phyloP scores from a whole-genome alignment of 2,797 vertebrate genomes.

The Todus mexicanus region DNA sequence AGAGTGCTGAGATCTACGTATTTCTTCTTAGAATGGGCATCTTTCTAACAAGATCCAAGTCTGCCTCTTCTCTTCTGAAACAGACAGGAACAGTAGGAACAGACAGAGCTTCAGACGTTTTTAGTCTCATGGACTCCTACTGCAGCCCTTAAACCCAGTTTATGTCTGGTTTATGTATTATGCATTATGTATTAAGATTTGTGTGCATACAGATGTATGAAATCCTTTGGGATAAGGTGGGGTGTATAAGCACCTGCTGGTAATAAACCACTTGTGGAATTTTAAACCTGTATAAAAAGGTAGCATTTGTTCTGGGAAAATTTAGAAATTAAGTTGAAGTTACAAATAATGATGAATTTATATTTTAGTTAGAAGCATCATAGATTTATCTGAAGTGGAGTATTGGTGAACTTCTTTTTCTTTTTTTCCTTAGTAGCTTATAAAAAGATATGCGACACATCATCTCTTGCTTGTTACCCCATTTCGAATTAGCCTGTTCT shows the following conservation, averaged over 20 bases:
- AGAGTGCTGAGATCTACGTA: background rate
- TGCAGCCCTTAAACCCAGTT: background rate
- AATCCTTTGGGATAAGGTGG: background rate
- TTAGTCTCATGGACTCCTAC: background rate
- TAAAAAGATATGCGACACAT: conserved; percentile 31
- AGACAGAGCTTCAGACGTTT: background rate
- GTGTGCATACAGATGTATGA: background rate
- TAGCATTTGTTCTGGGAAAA: background rate
- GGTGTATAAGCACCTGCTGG: background rate
- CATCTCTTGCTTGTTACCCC: conserved; percentile 42
- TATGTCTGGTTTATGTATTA: too few species aligned
- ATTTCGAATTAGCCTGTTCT: conserved; percentile 53
- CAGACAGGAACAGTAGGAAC: too few species aligned
- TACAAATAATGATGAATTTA: background rate
- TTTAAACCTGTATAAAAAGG: background rate
- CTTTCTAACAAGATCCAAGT: background rate
- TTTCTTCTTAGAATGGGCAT: background rate
- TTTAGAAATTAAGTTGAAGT: background rate
- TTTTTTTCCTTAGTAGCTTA: background rate
- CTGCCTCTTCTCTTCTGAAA: background rate
- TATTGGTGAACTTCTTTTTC: background rate
- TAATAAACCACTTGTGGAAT: background rate
- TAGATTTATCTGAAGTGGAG: background rate
- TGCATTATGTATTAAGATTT: background rate
- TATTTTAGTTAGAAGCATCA: background rate